Conservation (phyloP, 2,797 vertebrate species). For the Sylvia borin region DNA sequence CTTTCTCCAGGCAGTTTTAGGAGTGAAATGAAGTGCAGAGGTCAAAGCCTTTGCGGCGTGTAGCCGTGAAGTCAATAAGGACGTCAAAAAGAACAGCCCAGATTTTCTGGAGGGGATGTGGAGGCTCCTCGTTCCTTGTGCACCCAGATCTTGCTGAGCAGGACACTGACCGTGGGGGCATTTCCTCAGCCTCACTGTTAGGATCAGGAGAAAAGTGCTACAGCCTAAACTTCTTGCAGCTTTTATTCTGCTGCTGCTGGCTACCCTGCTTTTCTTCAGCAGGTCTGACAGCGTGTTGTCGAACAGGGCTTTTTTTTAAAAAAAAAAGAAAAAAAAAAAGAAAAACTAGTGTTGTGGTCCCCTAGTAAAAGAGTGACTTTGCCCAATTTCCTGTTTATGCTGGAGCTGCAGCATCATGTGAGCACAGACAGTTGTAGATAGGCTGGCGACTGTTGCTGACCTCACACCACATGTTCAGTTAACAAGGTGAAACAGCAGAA, state of each 20-base stretch:
- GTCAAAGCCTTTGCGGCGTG: neutral
- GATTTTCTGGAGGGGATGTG: neutral
- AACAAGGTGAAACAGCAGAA: constrained; percentile 65
- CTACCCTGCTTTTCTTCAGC: neutral
- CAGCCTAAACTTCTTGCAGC: neutral
- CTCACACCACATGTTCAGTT: constrained; percentile 56
- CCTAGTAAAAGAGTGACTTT: constrained; percentile 56
- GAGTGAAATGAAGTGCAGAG: constrained; percentile 42
- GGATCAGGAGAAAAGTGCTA: neutral
- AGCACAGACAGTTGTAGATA: constrained; percentile 71
- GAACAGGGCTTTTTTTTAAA: neutral
- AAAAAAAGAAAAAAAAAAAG: neutral
- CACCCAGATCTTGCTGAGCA: neutral
- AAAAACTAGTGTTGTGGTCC: neutral
- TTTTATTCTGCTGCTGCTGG: neutral
- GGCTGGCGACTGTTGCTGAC: constrained; percentile 66
- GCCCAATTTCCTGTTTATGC: constrained; percentile 77
- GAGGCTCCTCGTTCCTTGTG: neutral
- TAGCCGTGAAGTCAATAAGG: neutral
- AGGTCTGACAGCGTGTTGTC: neutral
- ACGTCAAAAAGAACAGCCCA: neutral
- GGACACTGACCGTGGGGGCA: neutral
- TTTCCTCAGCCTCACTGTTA: neutral
- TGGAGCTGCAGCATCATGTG: constrained; percentile 66
- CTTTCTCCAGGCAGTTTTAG: constrained; percentile 49